phyloP scores from a whole-genome alignment of 2,113 vertebrate genomes.

The Heterochromis multidens region DNA sequence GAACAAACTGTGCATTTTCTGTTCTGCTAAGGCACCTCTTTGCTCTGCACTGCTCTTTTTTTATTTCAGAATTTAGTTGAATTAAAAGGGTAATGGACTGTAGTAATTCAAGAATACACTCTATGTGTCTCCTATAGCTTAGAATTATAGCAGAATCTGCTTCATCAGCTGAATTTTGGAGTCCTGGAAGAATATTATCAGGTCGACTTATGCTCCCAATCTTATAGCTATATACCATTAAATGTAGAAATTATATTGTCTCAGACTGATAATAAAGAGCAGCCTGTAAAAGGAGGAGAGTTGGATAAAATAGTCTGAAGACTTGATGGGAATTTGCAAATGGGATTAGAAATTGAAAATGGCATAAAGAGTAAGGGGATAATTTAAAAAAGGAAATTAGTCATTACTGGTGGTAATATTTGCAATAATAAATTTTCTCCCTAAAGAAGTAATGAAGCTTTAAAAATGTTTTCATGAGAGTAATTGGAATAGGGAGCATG shows the following conservation, averaged over 20 bases:
- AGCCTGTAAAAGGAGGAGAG: not conserved
- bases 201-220: slow-evolving; percentile 8
- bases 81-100: slow-evolving; percentile 9
- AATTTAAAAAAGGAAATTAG: not conserved
- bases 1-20: not conserved
- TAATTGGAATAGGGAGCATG: not conserved
- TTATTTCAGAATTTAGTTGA: not conserved
- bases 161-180: slow-evolving; percentile 46
- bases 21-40: not conserved
- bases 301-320: not conserved
- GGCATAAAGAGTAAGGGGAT: not conserved
- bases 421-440: not conserved
- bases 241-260: slow-evolving; percentile 32
- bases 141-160: slow-evolving; percentile 29
- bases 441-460: not conserved
- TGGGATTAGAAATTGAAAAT: not conserved
- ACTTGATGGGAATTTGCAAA: slow-evolving; percentile 21
- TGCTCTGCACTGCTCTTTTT: too few species aligned
- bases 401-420: not conserved
- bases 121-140: not conserved
- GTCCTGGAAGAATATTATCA: slow-evolving; percentile 27
- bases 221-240: not conserved
- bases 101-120: slow-evolving; percentile 6
- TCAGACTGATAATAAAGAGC: slow-evolving; percentile 5
- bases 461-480: not conserved